Conservation (phyloP, 2,113 vertebrate species). For the Cercocebus atys region DNA sequence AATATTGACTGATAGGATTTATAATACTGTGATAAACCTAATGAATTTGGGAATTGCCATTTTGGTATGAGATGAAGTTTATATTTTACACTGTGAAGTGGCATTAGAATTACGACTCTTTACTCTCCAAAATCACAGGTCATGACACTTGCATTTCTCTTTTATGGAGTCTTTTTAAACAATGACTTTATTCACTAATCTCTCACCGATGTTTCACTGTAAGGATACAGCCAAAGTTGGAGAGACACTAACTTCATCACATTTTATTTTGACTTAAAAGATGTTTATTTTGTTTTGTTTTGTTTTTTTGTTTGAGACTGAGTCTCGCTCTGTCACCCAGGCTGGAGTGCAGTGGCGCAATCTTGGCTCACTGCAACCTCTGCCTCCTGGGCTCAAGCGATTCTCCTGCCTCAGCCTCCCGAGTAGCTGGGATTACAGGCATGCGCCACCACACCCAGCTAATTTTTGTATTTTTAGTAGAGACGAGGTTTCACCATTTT, state of each 20-base stretch:
- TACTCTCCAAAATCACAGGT: background rate
- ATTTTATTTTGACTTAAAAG: slow-evolving; percentile 40
- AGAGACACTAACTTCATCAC: background rate
- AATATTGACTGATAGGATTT: background rate
- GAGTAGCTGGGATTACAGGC: too few species aligned
- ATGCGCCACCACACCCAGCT: too few species aligned
- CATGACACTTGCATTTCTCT: background rate
- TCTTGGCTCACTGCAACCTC: too few species aligned
- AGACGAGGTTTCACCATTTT: too few species aligned
- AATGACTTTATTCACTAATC: background rate
- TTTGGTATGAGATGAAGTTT: background rate
- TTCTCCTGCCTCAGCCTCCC: too few species aligned
- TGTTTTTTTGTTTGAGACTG: too few species aligned
- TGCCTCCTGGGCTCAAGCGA: too few species aligned
- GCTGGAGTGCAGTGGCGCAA: too few species aligned
- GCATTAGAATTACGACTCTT: background rate
- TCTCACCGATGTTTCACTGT: background rate
- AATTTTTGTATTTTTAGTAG: too few species aligned
- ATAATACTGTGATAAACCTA: background rate
- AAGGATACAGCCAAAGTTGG: background rate
- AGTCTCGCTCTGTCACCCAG: too few species aligned
- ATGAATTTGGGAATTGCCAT: background rate
- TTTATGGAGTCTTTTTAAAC: slow-evolving; percentile 11
- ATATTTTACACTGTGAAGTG: background rate
- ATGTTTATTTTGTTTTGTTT: too few species aligned